Evolutionary conservation across 1,140 invertebrate genomes (phyloP).

Genomic region (Teleogryllus occipitalis): DNA sequence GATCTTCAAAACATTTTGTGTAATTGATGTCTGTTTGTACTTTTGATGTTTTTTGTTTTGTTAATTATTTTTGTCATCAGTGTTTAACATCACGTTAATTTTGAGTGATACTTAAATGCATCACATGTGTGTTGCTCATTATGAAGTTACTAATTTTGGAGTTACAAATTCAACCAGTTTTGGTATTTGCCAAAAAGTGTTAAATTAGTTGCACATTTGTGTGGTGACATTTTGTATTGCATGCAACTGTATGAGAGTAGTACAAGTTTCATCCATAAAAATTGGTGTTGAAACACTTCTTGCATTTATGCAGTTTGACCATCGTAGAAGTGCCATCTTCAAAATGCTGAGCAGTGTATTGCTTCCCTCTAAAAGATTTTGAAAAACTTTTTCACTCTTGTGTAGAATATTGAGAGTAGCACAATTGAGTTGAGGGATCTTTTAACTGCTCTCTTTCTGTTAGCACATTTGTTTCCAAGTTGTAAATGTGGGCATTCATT

Average conservation of each 20-base stretch:
- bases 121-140: not conserved
- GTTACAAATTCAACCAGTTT: too few species aligned
- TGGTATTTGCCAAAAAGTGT: not conserved
- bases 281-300: not conserved
- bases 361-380: not conserved
- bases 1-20: not conserved
- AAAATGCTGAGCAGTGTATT: not conserved
- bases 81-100: not conserved
- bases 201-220: not conserved
- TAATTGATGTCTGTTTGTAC: slow-evolving; percentile 2
- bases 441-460: not conserved
- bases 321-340: not conserved
- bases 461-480: not conserved
- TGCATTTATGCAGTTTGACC: not conserved
- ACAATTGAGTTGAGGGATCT: not conserved
- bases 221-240: not conserved
- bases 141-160: not conserved
- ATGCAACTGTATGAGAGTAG: not conserved
- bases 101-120: not conserved
- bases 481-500: not conserved
- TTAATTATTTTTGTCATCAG: not conserved
- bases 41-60: not conserved
- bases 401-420: not conserved
- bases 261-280: not conserved
- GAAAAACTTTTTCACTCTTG: not conserved